Evolutionary conservation across 2,888 invertebrate species (phyloP).

Genomic region (Antitype chi): DNA sequence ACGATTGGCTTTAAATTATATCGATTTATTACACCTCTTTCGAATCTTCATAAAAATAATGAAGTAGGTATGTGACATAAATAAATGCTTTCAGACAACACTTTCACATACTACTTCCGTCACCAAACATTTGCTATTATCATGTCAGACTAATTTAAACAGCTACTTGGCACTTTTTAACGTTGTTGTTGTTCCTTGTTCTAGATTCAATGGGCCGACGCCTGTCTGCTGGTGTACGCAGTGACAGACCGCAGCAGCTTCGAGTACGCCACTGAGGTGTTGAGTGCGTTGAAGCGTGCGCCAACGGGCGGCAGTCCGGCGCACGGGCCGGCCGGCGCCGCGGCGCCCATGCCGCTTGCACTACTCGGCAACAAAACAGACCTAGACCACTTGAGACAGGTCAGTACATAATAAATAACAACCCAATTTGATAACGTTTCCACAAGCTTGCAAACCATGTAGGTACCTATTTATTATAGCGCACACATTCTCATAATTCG

Average conservation of each 20-base stretch:
- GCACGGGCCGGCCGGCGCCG: constrained; percentile 90
- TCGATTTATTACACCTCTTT: constrained; percentile 42
- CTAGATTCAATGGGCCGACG: constrained; percentile 94
- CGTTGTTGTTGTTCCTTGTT: constrained; percentile 72
- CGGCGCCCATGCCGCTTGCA: constrained; percentile 90
- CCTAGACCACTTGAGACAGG: constrained; percentile 94
- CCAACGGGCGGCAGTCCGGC: constrained; percentile 90
- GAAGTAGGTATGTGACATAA: constrained; percentile 31
- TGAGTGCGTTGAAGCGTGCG: constrained; percentile 91
- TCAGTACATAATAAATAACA: constrained; percentile 76
- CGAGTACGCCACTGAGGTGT: constrained; percentile 92
- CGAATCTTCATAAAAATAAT: constrained; percentile 28
- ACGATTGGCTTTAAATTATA: constrained; percentile 43
- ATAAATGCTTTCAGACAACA: constrained; percentile 28
- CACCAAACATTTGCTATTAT: constrained; percentile 53
- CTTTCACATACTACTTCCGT: constrained; percentile 50
- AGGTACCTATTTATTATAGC: constrained; percentile 1
- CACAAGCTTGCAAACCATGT: constrained; percentile 22
- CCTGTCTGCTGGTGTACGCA: constrained; percentile 94
- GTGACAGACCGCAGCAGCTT: constrained; percentile 94
- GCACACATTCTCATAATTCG: constrained; percentile 12
- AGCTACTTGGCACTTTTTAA: constrained; percentile 50
- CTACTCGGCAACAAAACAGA: constrained; percentile 95
- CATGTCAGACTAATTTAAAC: constrained; percentile 41
- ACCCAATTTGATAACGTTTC: constrained; percentile 28